Base-by-base conservation (phyloP, 2,888 invertebrate species). In the Sinhomidia bicolor region DNA sequence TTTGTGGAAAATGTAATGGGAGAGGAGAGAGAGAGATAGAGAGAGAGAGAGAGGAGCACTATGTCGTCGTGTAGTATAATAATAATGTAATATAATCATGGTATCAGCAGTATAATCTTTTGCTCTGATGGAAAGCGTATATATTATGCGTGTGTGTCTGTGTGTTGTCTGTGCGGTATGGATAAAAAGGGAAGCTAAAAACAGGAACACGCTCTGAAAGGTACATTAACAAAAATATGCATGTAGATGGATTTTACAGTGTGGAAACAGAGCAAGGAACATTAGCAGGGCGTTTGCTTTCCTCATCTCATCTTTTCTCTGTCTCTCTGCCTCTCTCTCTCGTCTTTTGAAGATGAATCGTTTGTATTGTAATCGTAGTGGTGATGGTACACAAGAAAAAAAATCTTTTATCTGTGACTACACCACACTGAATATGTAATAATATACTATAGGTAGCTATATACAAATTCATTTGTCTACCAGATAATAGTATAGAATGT, bases 201-300 rank as follows among this genome's bases (percentile, higher is more conserved):
- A 60, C 68, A 71, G n/a, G 80, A 86, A 36, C 71, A 68, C 9
- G 76, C 74, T 74, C 14, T 26, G 17, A 44, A 36, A 80, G 57
- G 71, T 10, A 44, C 9, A 71, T 9, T 60, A 60, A 36, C 36
- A 36, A 36, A 47, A 6, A 17, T 62, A 29, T 62, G 20, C 36
- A 57, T 51, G 7, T 76, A 51, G 26, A 51, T 76, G 29, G 26
- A 26, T 51, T 51, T n/a, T n/a, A n/a, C n/a, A n/a, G n/a, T n/a
- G n/a, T n/a, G n/a, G n/a, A n/a, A 51, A 80, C 29, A 51, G 60
- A 23, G 78, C 17, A 51, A 41, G 26, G 78, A 60, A 76, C 62
- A 85, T 78, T 86, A 86, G 47, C 79, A 71, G 80, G 85, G 80
- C 85, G 85, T 86, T 86, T 78, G 65, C 80, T 86, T 86, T 80